Evolutionary conservation across 2,888 invertebrate species (phyloP), one percentile per base, ranked within the genome.

Genomic region (Oscheius myriophilus): DNA sequence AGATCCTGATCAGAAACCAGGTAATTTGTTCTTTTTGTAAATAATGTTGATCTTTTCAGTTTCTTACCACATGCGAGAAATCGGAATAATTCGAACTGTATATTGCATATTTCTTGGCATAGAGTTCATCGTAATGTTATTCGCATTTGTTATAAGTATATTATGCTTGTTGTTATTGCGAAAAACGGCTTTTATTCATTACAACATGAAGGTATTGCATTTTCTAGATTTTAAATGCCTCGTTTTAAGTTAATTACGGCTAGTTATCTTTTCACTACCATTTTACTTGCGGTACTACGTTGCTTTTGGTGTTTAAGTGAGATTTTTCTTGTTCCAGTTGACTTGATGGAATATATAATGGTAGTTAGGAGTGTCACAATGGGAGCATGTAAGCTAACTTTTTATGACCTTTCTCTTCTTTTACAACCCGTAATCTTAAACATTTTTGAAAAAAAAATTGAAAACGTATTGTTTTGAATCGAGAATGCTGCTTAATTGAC

Each of bases 121-220:
- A 12, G 61, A 61, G 18, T 33, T 49, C 21, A 11, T 61, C 12
- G 46, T 46, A 14, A 14, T 49, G 14, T 1, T 33, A 26, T 14
- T 45, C 2, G 46, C 45, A 18, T 12, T 46, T 23, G 14, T 45
- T 1, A 16, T 59, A 21, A 45, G 45, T 12, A n/a, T 25, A 33
- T 25, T 33, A 23, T 61, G 26, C 21, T 18, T 61, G 1, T 46
- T 11, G 2, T 21, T 61, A 14, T 26, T 61, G 14, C 46, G 33
- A 46, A 61, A 46, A 3, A 61, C 61, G 3, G 61, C 21, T 7
- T 61, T 61, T 6, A 49, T 61, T 16, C 61, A 61, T 23, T 61
- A 49, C 21, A 61, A 61, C 21, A 33, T 61, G n/a, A 61, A 61
- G 26, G 61, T 61, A 3, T 9, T 46, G 1, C 2, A 26, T 11